Conservation (phyloP, 2,797 vertebrate genomes). For the Typhlichthys eigenmanni region DNA sequence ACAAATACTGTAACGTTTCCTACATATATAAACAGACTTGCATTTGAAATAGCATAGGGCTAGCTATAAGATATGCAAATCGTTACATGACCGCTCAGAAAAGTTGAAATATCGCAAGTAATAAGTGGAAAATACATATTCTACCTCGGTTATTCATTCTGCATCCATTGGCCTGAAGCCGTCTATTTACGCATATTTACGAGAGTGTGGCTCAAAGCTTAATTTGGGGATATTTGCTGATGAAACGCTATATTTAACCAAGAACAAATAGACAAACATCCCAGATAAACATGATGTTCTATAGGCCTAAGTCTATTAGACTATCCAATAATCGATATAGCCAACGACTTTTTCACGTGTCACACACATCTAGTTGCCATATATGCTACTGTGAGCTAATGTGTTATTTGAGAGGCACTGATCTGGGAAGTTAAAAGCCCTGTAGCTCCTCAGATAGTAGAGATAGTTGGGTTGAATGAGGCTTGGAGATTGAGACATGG, state of each 20-base stretch:
- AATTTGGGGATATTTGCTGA: too few relatives aligned
- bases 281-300: neutral
- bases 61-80: too few relatives aligned
- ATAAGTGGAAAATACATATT: too few relatives aligned
- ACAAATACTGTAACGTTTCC: too few relatives aligned
- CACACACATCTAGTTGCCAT: neutral
- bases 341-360: neutral
- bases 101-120: too few relatives aligned
- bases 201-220: too few relatives aligned
- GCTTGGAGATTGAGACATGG: neutral
- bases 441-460: conserved; percentile 3
- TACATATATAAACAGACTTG: neutral
- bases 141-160: too few relatives aligned
- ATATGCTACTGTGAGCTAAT: neutral
- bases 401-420: conserved; percentile 1
- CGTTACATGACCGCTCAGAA: too few relatives aligned
- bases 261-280: neutral
- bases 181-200: too few relatives aligned
- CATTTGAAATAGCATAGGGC: neutral
- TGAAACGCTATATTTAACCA: too few relatives aligned
- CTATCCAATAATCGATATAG: conserved; percentile 1
- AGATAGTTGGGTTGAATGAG: neutral
- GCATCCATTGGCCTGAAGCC: too few relatives aligned
- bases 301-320: too few relatives aligned
- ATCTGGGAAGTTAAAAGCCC: neutral